Evolutionary conservation across 2,113 vertebrate species (phyloP), one percentile per base, ranked within the genome.

Genomic region (Myiopsitta monachus): DNA sequence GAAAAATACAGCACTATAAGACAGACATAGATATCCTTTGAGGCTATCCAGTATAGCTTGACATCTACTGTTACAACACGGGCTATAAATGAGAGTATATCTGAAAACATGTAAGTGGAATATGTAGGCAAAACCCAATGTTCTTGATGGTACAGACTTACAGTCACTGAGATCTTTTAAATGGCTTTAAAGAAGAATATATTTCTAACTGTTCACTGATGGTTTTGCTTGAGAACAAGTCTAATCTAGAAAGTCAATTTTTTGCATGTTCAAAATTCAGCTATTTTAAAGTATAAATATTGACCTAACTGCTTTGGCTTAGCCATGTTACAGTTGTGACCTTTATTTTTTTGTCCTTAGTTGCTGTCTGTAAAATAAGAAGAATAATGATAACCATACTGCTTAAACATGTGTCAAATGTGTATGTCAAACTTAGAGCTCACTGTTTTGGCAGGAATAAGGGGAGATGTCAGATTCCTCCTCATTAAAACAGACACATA

Each of bases 101-200:
- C 54, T 78, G 59, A 90, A 90, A 90, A 92, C 6, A 33, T 31
- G 4, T 9, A 27, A 55, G 11, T 31, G 16, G 61, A 76, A 76
- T 33, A 51, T 0, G 0, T 63, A 13, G 28, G 26, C 61, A 74
- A 36, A 30, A 57, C 3, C 15, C 44, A 57, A n/a, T 2, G 4
- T 46, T 62, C 51, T 57, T 68, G 8, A 16, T 57, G 11, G 8
- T 63, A 39, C 13, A 62, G 33, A 63, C 33, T 9, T 74, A 11
- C 8, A 69, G n/a, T n/a, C 33, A 61, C 14, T 14, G 23, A 30
- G 9, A 14, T 61, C 8, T 70, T 66, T 82, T 83, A 57, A 63
- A 89, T 11, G 7, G 8, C 14, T 85, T 88, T 76, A 31, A 76
- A 19, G 17, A 54, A 17, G 41, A 77, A 18, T 14, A 22, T 30